Evolutionary conservation across 35 echinoderm and acorn worm genomes (phyloP), one percentile per base, ranked within the genome.

Genomic region (Antedon bifida): DNA sequence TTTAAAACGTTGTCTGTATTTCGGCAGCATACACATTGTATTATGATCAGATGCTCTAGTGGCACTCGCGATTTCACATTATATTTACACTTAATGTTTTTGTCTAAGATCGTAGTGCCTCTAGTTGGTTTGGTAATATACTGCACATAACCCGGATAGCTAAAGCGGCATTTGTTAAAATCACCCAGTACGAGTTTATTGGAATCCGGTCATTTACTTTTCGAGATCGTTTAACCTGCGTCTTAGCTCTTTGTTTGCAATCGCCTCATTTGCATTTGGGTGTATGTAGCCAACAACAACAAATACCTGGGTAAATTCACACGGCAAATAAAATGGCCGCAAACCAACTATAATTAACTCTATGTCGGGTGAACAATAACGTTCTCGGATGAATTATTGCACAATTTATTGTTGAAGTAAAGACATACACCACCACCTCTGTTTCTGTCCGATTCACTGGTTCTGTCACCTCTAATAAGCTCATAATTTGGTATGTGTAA

Each of bases 341-440:
- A 78, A 30, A 8, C 77, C 35, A 33, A 78, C 35, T 12, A 33
- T 23, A 36, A 78, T 78, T 3, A 36, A 16, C 42, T 34, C 82
- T 19, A 64, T 82, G 34, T 88, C 80, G 8, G 86, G 80, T 30
- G 80, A 75, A 79, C 86, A 88, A 0, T 35, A 5, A n/a, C 29
- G 56, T 83, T 82, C 79, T 83, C 80, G 34, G 55, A 34, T 26
- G 31, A 32, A 35, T 78, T 78, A 35, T 78, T 78, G 34, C 76
- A 78, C 76, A 0, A 78, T 31, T 35, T 78, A 31, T 3, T 38
- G 34, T 80, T 80, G 17, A 7, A 42, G 14, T 42, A 42, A 42
- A 42, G 38, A 42, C 38, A n/a, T n/a, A n/a, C n/a, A n/a, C n/a
- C n/a, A n/a, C n/a, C n/a, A n/a, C n/a, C n/a, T n/a, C n/a, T n/a